Conservation (phyloP, 2,888 invertebrate species). For the Portevinia maculata region DNA sequence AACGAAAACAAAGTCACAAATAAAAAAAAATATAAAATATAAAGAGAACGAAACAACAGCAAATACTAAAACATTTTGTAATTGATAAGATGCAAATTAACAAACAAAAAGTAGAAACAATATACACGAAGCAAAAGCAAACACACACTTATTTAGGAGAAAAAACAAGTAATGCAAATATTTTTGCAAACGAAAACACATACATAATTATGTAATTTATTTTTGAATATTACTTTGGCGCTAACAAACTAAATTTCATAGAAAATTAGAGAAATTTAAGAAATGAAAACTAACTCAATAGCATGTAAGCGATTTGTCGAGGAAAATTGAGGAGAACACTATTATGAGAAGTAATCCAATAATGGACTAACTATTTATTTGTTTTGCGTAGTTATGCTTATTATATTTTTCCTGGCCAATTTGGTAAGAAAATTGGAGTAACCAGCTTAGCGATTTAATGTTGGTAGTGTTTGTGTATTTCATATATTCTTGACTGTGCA, state of each 20-base stretch:
- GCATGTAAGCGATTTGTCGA: slow-evolving; percentile 45
- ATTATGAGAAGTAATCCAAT: slow-evolving; percentile 22
- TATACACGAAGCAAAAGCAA: slow-evolving; percentile 54
- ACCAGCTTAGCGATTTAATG: no score
- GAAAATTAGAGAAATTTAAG: slow-evolving; percentile 51
- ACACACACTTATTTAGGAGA: slow-evolving; percentile 35
- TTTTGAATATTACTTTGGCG: slow-evolving; percentile 58
- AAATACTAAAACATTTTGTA: slow-evolving; percentile 67
- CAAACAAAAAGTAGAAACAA: slow-evolving; percentile 53
- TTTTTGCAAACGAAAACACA: slow-evolving; percentile 58
- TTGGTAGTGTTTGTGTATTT: no score
- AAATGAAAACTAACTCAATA: slow-evolving; percentile 62
- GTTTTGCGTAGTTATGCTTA: no score
- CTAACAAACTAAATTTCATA: slow-evolving; percentile 52
- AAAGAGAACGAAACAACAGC: slow-evolving; percentile 47
- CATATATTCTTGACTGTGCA: no score
- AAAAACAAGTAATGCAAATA: slow-evolving; percentile 43
- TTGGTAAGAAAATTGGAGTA: no score
- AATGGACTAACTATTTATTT: background rate
- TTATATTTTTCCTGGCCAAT: no score
- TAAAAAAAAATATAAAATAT: slow-evolving; percentile 51
- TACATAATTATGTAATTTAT: slow-evolving; percentile 44
- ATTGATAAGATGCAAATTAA: slow-evolving; percentile 54
- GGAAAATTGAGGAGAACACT: slow-evolving; percentile 36
- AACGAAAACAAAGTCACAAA: slow-evolving; percentile 69